Conservation (phyloP, 1,140 invertebrate species). For the Rhopalosiphum padi region DNA sequence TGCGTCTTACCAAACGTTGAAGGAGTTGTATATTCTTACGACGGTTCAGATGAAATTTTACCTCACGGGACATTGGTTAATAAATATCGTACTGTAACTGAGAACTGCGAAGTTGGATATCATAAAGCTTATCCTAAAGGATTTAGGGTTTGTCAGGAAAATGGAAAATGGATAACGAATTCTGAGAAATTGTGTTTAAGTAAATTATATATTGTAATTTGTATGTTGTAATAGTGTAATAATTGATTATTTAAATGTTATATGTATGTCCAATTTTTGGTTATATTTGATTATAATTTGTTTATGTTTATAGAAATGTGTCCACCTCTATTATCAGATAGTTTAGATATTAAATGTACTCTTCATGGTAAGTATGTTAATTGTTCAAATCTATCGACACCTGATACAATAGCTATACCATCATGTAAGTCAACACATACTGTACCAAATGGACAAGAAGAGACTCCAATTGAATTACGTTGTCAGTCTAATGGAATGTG, state of each 20-base stretch:
- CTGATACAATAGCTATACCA: neutral
- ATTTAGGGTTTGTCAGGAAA: neutral
- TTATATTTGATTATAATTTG: neutral
- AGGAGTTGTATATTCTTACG: neutral
- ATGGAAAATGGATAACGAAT: neutral
- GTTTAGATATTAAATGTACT: neutral
- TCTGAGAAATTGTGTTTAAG: constrained; percentile 15
- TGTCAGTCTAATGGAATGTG: neutral
- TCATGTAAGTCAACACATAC: constrained; percentile 7
- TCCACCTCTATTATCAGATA: neutral
- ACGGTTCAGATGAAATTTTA: neutral
- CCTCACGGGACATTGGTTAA: neutral
- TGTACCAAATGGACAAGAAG: neutral
- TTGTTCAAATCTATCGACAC: neutral
- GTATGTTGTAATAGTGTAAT: neutral
- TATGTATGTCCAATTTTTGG: neutral
- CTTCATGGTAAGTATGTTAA: neutral
- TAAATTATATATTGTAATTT: neutral
- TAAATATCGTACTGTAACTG: neutral
- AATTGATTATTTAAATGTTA: neutral
- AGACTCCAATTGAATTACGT: neutral
- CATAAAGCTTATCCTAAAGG: neutral
- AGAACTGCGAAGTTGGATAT: constrained; percentile 9
- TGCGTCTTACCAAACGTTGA: neutral
- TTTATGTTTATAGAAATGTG: constrained; percentile 2